Base-by-base conservation (phyloP, 2,113 vertebrate genomes). In the Chrysemys picta region DNA sequence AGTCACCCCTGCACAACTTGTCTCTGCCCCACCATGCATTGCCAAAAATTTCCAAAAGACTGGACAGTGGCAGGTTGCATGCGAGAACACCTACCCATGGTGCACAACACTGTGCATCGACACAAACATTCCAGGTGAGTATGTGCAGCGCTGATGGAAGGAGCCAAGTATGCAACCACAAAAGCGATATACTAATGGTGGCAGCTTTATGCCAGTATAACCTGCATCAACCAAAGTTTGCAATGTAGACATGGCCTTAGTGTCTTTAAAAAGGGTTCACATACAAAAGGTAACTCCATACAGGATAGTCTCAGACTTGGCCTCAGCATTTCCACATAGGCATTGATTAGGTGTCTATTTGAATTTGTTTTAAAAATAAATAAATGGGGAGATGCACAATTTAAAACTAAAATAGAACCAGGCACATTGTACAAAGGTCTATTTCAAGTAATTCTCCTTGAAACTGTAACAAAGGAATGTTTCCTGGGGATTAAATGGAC, bases 371-470 rank as follows among this genome's bases (percentile, higher is more conserved):
- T 95, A 82, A 96, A 89, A 96, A 96, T 97, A 98, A 97, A 97
- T 97, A 97, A 98, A 98, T 97, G 91, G 97, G 98, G 98, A 98
- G 96, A 97, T 97, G 97, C 98, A 98, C 87, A 97, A 98, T 98
- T 98, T 98, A 98, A 98, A 98, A 98, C 98, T 98, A 98, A 98
- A 99, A 98, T 98, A 98, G 98, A 98, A 98, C 42, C 93, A 97
- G 97, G 97, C 95, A 80, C 97, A 97, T 96, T 98, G 97, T 98
- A 98, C 98, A 98, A 98, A 98, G 98, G 98, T 98, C 98, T 98
- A 99, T 98, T 99, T 98, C 98, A 98, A 98, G 98, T 98, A 98
- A 99, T 98, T 98, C 98, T 98, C 97, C 98, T 98, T 98, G 98
- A 98, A 98, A 98, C 97, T 97, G 95, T 98, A 98, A 98, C 98